These are phyloP conservation scores for Sarotherodon lohbergeri DNA, from an alignment of 2,113 vertebrate species.

Conservation along the genomic window DNA sequence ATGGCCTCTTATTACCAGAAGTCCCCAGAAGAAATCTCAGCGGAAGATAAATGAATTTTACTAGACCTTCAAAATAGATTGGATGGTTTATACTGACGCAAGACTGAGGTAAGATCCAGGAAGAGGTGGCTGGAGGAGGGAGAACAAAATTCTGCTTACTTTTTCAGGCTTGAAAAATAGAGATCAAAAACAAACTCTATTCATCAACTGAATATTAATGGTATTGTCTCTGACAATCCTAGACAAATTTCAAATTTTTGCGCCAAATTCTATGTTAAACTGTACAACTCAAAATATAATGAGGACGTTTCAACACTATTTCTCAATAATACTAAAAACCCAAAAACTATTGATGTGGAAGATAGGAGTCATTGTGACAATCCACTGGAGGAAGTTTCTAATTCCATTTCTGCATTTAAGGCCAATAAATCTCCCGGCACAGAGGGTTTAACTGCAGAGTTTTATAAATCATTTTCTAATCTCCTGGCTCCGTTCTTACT, in stretches of 20 bases:
- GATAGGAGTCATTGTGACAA: neutral
- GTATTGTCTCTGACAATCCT: neutral
- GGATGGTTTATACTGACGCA: neutral
- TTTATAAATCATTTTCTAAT: neutral
- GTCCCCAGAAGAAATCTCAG: neutral
- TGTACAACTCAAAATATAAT: neutral
- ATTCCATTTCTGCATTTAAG: neutral
- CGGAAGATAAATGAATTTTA: neutral
- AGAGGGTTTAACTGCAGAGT: neutral
- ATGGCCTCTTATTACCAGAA: neutral
- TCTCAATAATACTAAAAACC: neutral
- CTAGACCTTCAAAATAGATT: neutral
- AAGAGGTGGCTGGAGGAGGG: neutral
- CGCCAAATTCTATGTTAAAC: neutral
- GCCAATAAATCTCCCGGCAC: neutral
- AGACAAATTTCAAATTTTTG: neutral
- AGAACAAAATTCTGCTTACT: neutral
- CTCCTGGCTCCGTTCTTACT: neutral
- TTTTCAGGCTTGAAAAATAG: neutral
- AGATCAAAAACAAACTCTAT: neutral
- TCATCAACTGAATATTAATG: neutral
- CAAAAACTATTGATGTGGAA: neutral
- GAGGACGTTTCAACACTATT: accelerated
- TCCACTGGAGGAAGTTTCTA: neutral
- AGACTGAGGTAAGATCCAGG: neutral